A percentile compares a stretch with the other conserved stretches of the same genome.
phyloP scores from a whole-genome alignment of 2,888 invertebrate species.

The Erynnis tages region DNA sequence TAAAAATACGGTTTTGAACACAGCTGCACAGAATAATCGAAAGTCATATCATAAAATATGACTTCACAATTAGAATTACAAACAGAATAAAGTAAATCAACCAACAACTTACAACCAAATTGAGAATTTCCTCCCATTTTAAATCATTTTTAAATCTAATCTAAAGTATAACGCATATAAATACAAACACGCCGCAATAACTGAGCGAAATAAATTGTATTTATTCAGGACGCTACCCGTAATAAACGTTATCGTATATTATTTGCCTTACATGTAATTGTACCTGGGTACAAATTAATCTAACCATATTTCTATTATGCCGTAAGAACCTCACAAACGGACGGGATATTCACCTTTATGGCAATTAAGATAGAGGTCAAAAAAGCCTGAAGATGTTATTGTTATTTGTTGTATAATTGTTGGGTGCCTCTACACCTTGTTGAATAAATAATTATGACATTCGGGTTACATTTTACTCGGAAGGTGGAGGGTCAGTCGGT shows the following conservation, averaged over 20 bases:
- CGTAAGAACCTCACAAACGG: neutral
- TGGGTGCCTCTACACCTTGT: constrained; percentile 4
- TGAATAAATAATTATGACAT: constrained; percentile 26
- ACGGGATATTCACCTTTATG: neutral
- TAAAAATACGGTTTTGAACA: too few relatives aligned
- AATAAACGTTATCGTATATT: constrained; percentile 45
- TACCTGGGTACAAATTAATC: constrained; percentile 28
- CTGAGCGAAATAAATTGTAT: constrained; percentile 44
- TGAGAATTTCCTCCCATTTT: too few relatives aligned
- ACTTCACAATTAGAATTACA: too few relatives aligned
- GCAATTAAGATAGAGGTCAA: neutral
- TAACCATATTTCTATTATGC: neutral
- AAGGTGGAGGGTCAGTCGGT: neutral
- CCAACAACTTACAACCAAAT: too few relatives aligned
- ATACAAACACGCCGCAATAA: constrained; percentile 21
- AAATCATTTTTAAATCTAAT: too few relatives aligned
- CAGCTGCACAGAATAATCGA: too few relatives aligned
- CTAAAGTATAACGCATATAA: too few relatives aligned
- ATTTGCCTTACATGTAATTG: constrained; percentile 39
- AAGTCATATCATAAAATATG: too few relatives aligned
- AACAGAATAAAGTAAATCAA: too few relatives aligned
- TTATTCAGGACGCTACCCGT: constrained; percentile 46
- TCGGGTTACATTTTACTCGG: constrained; percentile 14
- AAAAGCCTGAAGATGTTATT: neutral
- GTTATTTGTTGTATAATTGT: neutral